phyloP scores from a whole-genome alignment of 2,797 vertebrate genomes.

The Vespertilio murinus region DNA sequence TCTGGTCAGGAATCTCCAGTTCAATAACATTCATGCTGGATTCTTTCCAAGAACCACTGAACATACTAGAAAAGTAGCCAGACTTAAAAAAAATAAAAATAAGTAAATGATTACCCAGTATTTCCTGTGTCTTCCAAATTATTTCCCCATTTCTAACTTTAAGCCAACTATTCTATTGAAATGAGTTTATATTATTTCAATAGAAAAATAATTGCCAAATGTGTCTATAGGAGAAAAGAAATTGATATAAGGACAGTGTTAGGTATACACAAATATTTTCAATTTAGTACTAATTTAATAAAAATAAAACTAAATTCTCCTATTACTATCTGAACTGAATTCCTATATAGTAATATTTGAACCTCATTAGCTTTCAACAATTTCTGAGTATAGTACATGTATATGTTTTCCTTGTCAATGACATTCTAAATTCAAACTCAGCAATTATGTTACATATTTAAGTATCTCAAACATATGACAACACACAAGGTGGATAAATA shows the following conservation, averaged over 20 bases:
- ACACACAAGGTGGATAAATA: neutral
- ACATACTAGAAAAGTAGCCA: conserved; percentile 99
- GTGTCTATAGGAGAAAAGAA: conserved; percentile 24
- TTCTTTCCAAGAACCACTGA: conserved; percentile 99
- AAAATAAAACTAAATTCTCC: conserved; percentile 35
- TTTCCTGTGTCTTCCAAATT: conserved; percentile 43
- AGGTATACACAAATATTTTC: conserved; percentile 30
- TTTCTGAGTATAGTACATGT: neutral
- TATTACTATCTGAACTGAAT: neutral
- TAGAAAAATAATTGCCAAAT: conserved; percentile 24
- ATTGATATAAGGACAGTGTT: conserved; percentile 3
- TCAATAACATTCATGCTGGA: conserved; percentile 96
- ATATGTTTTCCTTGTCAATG: conserved; percentile 33
- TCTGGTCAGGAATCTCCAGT: conserved; percentile 98
- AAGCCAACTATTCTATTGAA: conserved; percentile 40
- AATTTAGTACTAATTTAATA: conserved; percentile 1
- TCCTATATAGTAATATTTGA: neutral
- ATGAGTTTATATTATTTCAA: conserved; percentile 25
- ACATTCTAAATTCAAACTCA: conserved; percentile 42
- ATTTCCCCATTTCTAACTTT: conserved; percentile 55
- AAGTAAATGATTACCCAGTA: conserved; percentile 45
- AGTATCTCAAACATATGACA: neutral
- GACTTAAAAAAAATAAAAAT: conserved; percentile 85
- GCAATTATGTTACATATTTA: neutral
- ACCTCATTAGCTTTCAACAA: conserved; percentile 17